phyloP scores from a whole-genome alignment of 2,113 vertebrate species.

The Hydrolagus affinis region DNA sequence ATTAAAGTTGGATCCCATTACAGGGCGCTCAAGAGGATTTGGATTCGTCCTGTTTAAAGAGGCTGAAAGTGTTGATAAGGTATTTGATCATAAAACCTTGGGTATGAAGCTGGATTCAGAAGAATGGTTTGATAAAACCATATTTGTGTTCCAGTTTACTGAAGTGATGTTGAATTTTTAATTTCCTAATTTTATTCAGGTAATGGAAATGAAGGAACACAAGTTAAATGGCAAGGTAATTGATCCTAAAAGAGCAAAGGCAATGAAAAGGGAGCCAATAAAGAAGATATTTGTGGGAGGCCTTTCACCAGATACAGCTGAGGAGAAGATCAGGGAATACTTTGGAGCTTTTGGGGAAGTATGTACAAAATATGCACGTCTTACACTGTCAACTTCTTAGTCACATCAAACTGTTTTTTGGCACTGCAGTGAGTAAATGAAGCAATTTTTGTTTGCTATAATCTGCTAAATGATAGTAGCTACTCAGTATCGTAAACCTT shows the following conservation, averaged over 20 bases:
- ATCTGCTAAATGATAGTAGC: no score
- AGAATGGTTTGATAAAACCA: conserved; percentile 31
- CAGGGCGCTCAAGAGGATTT: conserved; percentile 88
- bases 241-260: conserved; percentile 96
- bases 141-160: conserved; percentile 18
- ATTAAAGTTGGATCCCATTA: conserved; percentile 93
- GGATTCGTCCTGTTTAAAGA: conserved; percentile 97
- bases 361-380: conserved; percentile 22
- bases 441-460: no score
- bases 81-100: conserved; percentile 43
- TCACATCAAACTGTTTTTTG: no score
- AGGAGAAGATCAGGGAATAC: conserved; percentile 95
- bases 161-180: conserved; percentile 14
- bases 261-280: conserved; percentile 97
- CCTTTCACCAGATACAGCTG: conserved; percentile 92
- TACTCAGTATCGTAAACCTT: no score
- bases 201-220: conserved; percentile 90
- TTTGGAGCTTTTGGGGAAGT: conserved; percentile 94
- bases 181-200: conserved; percentile 54
- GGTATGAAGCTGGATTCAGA: conserved; percentile 2
- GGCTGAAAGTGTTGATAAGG: conserved; percentile 90
- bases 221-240: conserved; percentile 98
- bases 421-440: no score
- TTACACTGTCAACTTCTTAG: background rate
- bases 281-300: conserved; percentile 98